Evolutionary conservation across 2,888 invertebrate species (phyloP).

Genomic region (Drosophila colorata): DNA sequence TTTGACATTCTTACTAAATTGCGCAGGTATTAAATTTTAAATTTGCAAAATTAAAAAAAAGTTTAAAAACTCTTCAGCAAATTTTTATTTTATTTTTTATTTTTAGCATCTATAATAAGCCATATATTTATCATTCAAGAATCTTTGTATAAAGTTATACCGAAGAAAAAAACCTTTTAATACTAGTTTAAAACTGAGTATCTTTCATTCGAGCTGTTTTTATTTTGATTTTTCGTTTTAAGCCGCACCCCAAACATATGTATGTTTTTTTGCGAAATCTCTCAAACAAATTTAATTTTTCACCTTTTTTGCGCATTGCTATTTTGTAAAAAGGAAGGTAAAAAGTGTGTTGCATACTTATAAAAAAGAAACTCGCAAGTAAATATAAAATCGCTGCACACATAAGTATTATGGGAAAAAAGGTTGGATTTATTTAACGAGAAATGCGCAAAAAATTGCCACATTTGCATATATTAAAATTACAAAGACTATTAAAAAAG

Average conservation of each 20-base stretch:
- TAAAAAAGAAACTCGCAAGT: slow-evolving; percentile 8
- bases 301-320: slow-evolving; percentile 7
- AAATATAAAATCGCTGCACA: slow-evolving; percentile 29
- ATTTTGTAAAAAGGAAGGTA: slow-evolving; percentile 3
- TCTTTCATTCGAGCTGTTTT: slow-evolving; percentile 18
- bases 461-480: slow-evolving; percentile 9
- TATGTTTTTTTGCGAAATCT: slow-evolving; percentile 1
- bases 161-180: no score
- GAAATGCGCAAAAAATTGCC: slow-evolving; percentile 22
- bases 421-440: slow-evolving; percentile 27
- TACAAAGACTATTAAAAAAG: slow-evolving; percentile 28
- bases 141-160: no score
- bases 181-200: slow-evolving; percentile 5
- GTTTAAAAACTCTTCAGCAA: no score
- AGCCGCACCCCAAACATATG: slow-evolving; percentile 20
- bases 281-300: slow-evolving; percentile 32
- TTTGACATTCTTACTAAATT: no score
- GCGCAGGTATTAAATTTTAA: no score
- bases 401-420: slow-evolving; percentile 34
- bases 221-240: slow-evolving; percentile 7
- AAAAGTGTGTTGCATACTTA: slow-evolving; percentile 39
- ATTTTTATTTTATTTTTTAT: no score
- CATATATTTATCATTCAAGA: no score
- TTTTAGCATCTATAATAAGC: no score
- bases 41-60: no score